Evolutionary conservation across 2,113 vertebrate genomes (phyloP).

Genomic region (Nettapus auritus): DNA sequence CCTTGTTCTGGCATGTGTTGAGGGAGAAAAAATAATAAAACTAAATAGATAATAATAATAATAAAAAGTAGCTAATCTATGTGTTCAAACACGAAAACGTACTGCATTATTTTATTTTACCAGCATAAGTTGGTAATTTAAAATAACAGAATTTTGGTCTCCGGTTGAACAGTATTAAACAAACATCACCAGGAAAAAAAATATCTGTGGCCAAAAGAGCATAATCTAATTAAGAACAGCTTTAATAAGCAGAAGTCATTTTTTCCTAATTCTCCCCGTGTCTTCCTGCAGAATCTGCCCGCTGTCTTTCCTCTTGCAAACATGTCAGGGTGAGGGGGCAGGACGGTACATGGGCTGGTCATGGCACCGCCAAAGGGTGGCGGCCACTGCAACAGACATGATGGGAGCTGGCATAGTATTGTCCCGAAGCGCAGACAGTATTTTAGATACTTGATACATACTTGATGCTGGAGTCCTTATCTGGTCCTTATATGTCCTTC

Average conservation of each 20-base stretch:
- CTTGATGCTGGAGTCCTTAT: background rate
- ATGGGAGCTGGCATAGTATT: accelerated
- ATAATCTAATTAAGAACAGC: background rate
- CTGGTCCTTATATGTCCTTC: no score
- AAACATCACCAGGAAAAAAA: background rate
- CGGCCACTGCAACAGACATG: accelerated
- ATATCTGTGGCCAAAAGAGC: background rate
- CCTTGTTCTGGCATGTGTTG: background rate
- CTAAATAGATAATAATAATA: no score
- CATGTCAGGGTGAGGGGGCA: background rate
- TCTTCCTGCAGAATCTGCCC: background rate
- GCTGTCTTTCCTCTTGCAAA: background rate
- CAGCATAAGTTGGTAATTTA: background rate
- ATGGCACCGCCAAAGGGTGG: background rate
- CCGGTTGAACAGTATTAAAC: background rate
- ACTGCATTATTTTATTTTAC: background rate
- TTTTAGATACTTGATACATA: background rate
- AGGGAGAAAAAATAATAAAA: no score
- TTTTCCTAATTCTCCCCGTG: background rate
- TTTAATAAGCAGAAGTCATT: background rate
- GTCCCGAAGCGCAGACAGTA: accelerated
- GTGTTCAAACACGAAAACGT: background rate
- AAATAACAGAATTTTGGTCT: background rate
- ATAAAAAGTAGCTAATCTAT: background rate
- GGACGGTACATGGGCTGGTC: accelerated